Evolutionary conservation across 2,888 invertebrate species (phyloP).

Genomic region (Tipula confusa): DNA sequence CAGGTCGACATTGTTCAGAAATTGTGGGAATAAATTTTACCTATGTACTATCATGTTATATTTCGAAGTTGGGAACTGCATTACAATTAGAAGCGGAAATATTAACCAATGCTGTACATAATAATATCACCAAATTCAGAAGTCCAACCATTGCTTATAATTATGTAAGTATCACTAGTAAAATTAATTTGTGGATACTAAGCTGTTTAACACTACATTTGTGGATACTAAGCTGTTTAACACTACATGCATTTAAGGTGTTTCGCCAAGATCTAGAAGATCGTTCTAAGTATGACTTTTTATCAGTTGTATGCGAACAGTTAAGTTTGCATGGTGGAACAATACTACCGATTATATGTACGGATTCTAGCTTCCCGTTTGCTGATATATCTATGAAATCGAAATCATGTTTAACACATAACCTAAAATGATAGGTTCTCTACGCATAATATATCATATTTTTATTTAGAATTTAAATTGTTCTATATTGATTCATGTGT

Average conservation of each 20-base stretch:
- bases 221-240: background rate
- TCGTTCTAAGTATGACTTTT: constrained; percentile 48
- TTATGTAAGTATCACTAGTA: constrained; percentile 47
- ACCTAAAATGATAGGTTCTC: too few relatives aligned
- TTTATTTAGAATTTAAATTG: too few relatives aligned
- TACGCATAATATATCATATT: too few relatives aligned
- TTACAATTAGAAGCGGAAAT: constrained; percentile 52
- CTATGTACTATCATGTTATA: constrained; percentile 47
- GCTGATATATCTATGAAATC: too few relatives aligned
- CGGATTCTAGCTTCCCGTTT: too few relatives aligned
- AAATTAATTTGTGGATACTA: background rate
- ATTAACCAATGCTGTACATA: constrained; percentile 44
- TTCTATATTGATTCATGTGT: too few relatives aligned
- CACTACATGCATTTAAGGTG: constrained; percentile 40
- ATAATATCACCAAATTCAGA: constrained; percentile 40
- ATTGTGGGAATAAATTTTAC: constrained; percentile 46
- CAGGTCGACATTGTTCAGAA: constrained; percentile 48
- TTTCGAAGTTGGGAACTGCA: constrained; percentile 47
- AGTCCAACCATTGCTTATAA: constrained; percentile 54
- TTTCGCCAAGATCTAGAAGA: constrained; percentile 50
- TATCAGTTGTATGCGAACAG: constrained; percentile 46
- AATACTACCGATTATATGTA: background rate
- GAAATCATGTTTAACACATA: too few relatives aligned
- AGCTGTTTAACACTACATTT: too few relatives aligned
- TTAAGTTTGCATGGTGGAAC: background rate